Conservation (phyloP, 2,888 invertebrate genomes). For the Acleris emargana region DNA sequence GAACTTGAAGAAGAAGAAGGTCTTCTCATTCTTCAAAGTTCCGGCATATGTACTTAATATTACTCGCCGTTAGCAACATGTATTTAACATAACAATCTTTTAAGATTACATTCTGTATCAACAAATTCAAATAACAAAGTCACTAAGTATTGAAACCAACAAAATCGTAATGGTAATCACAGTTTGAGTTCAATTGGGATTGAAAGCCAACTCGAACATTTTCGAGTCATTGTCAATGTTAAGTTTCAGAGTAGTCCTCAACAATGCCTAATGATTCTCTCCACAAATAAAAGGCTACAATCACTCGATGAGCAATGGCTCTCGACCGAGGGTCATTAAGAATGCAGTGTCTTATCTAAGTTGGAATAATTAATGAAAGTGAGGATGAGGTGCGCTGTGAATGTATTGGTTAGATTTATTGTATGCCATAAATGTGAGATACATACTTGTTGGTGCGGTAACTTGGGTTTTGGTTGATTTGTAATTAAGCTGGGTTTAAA, state of each 20-base stretch:
- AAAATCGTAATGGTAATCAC: slow-evolving; percentile 30
- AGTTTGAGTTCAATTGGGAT: slow-evolving; percentile 4
- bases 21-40: too few relatives aligned
- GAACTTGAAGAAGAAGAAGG: too few relatives aligned
- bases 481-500: slow-evolving; percentile 1
- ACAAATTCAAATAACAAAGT: slow-evolving; percentile 16
- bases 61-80: too few relatives aligned
- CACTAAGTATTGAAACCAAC: slow-evolving; percentile 16
- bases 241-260: slow-evolving; percentile 41
- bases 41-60: too few relatives aligned
- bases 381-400: slow-evolving; percentile 74
- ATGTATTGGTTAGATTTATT: slow-evolving; percentile 41
- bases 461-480: background rate
- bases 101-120: background rate
- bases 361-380: slow-evolving; percentile 82
- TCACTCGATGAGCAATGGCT: slow-evolving; percentile 77
- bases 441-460: slow-evolving; percentile 4
- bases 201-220: slow-evolving; percentile 33
- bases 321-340: slow-evolving; percentile 72
- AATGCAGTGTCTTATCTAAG: slow-evolving; percentile 82
- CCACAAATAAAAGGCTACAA: slow-evolving; percentile 57
- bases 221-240: slow-evolving; percentile 34
- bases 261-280: slow-evolving; percentile 64
- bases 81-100: too few relatives aligned
- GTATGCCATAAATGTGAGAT: slow-evolving; percentile 22